Base-by-base conservation (phyloP, 2,888 invertebrate genomes). In the Drepana falcataria region DNA sequence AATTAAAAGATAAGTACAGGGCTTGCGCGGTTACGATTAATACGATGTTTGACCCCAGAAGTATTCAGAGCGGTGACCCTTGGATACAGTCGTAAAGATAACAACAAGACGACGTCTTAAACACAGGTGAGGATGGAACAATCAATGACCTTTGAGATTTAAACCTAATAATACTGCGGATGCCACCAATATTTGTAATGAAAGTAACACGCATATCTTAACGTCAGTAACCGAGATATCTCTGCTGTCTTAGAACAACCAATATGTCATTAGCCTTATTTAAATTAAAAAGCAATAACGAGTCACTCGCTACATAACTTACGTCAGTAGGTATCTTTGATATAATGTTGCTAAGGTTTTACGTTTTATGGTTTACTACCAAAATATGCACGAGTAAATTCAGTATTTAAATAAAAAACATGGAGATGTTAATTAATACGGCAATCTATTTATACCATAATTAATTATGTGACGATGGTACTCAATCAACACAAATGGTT, bases 1-100 rank as follows among this genome's bases (percentile, higher is more conserved):
- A 87, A 87, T 87, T 85, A 85, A 81, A 81, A 85, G 85, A 87
- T 87, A 87, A 83, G 77, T 74, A 68, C 63, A 75, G 75, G 74
- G 73, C 73, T 75, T 80, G 81, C 63, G 77, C 76, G 73, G 80
- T 82, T 79, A 77, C 83, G 81, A 78, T 69, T 49, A 53, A 55
- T 55, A 59, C 55, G 56, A 59, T 53, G 70, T 74, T 78, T 81
- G 83, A 82, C 79, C 81, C 68, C 64, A 56, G 63, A 62, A 63
- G 54, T 67, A 72, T 72, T 62, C 70, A 63, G 68, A 69, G 64
- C 73, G 71, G 64, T 72, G 71, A 66, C 64, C 67, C 61, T 63
- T 54, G 59, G 54, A 57, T 57, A 58, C 55, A 51, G 68, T 68
- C 73, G 71, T 81, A 75, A 79, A 81, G 77, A 79, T 79, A 74